Conservation (phyloP, 2,797 vertebrate species). For the Australoheros facetus region DNA sequence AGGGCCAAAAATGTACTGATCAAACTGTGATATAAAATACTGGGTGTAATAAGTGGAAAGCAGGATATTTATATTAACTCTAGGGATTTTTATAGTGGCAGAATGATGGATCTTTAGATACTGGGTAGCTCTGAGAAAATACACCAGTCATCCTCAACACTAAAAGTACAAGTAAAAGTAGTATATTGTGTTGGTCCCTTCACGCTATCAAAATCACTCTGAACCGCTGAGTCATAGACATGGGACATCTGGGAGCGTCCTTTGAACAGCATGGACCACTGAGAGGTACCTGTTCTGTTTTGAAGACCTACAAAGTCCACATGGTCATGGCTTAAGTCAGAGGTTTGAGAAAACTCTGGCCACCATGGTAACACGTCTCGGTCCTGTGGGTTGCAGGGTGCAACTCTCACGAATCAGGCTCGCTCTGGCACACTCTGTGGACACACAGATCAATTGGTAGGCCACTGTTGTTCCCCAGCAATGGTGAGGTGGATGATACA, state of each 20-base stretch:
- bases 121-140: neutral
- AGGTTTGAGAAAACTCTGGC: neutral
- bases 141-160: neutral
- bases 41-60: neutral
- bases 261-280: neutral
- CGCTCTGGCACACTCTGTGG: neutral
- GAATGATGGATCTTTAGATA: neutral
- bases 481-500: neutral
- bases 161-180: neutral
- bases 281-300: neutral
- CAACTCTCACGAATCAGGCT: neutral
- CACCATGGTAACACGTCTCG: neutral
- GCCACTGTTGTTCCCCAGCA: neutral
- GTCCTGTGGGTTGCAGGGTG: neutral
- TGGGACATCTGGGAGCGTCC: rapidly evolving
- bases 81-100: neutral
- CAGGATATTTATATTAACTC: neutral
- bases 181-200: neutral
- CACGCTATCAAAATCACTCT: neutral
- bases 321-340: neutral
- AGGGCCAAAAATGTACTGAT: neutral
- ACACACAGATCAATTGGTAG: neutral
- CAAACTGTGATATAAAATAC: neutral
- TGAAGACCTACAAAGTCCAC: neutral
- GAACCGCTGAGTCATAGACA: neutral